These are phyloP conservation scores for Plusia festucae DNA, from an alignment of 2,888 invertebrate genomes.

Conservation along the genomic window DNA sequence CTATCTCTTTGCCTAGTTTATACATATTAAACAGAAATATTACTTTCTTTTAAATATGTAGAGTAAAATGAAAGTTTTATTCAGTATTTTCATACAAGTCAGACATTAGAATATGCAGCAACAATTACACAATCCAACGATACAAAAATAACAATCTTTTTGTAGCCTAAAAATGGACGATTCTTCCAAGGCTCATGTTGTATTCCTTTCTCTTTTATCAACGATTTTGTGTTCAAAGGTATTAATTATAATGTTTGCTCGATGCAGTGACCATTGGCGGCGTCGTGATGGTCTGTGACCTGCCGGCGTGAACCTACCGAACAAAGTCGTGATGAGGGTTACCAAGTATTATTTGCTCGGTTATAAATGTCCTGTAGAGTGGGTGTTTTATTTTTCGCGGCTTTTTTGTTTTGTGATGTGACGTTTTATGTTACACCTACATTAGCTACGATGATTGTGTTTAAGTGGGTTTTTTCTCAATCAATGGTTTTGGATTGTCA, in stretches of 20 bases:
- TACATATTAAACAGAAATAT: background rate
- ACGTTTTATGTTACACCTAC: background rate
- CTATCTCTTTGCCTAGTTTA: background rate
- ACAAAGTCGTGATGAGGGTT: constrained; percentile 59
- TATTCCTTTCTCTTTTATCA: constrained; percentile 53
- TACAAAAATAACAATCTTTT: background rate
- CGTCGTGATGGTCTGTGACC: constrained; percentile 69
- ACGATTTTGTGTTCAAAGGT: constrained; percentile 45
- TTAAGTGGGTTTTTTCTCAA: too few species aligned
- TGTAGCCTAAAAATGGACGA: constrained; percentile 7
- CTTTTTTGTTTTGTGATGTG: background rate
- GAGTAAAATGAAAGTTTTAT: background rate
- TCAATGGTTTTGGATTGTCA: background rate
- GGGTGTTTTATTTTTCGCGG: background rate
- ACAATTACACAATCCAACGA: background rate
- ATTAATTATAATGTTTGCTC: constrained; percentile 54
- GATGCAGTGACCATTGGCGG: constrained; percentile 57
- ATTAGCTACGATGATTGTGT: background rate
- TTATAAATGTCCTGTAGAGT: constrained; percentile 5
- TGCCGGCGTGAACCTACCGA: constrained; percentile 61
- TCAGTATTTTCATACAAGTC: background rate
- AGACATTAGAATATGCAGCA: background rate
- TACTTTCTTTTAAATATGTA: background rate
- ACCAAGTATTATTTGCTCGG: constrained; percentile 43
- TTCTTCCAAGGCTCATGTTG: constrained; percentile 28